These are phyloP conservation scores for Drosophila arizonae DNA, from an alignment of 1,140 invertebrate species.

Conservation along the genomic window DNA sequence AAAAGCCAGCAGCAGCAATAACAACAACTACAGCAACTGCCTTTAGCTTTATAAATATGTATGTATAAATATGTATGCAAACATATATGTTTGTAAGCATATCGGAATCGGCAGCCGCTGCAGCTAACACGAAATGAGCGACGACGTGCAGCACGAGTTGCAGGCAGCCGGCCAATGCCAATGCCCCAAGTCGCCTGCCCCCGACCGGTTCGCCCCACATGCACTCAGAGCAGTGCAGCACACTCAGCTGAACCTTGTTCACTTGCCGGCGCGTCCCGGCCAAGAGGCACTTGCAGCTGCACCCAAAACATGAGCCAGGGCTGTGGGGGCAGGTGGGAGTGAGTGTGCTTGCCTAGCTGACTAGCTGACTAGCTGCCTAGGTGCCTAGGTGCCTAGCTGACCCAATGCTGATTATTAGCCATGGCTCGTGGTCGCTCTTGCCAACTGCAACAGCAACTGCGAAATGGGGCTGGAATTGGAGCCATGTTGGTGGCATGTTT, in stretches of 20 bases:
- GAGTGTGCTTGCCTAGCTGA: constrained; percentile 17
- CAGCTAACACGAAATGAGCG: constrained; percentile 75
- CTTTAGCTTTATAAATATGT: constrained; percentile 18
- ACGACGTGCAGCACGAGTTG: constrained; percentile 80
- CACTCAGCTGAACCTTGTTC: constrained; percentile 31
- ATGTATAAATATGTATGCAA: no score
- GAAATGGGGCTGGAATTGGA: constrained; percentile 15
- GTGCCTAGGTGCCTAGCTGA: constrained; percentile 28
- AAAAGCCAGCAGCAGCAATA: constrained; percentile 36
- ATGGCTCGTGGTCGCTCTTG: constrained; percentile 37
- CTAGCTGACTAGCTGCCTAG: constrained; percentile 24
- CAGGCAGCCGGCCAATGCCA: constrained; percentile 30
- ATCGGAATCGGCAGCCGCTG: constrained; percentile 47
- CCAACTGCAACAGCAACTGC: not conserved
- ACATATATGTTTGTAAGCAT: constrained; percentile 33
- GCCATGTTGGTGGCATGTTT: constrained; percentile 70
- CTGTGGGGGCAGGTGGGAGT: not conserved
- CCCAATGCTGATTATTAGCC: constrained; percentile 52
- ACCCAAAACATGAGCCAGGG: constrained; percentile 17
- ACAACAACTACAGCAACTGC: constrained; percentile 27
- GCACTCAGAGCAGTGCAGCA: no score
- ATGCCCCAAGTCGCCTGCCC: not conserved
- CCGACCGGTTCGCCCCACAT: not conserved
- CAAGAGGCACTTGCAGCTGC: constrained; percentile 70
- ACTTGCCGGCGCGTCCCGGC: constrained; percentile 46